A percentile compares a stretch with the other conserved stretches of the same genome.
Evolutionary conservation across 2,888 invertebrate species (phyloP).

Genomic region (Parnassius mnemosyne): DNA sequence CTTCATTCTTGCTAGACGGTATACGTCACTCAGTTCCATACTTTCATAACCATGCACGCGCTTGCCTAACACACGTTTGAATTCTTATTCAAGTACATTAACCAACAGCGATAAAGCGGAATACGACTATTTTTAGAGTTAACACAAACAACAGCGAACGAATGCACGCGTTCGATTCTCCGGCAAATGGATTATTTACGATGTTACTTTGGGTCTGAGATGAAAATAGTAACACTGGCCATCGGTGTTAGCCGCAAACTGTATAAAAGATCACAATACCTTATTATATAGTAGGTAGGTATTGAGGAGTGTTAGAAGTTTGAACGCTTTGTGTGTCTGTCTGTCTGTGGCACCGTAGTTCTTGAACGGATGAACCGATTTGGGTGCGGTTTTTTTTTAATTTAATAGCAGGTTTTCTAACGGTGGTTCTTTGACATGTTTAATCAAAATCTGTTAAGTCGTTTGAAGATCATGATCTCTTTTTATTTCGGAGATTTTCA

Average conservation of each 20-base stretch:
- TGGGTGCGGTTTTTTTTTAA: too few relatives aligned
- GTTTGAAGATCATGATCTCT: too few relatives aligned
- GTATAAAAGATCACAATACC: background rate
- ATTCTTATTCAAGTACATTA: conserved; percentile 11
- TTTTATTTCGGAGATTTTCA: too few relatives aligned
- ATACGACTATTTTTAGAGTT: conserved; percentile 38
- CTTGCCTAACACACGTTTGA: conserved; percentile 7
- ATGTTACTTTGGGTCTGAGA: conserved; percentile 25
- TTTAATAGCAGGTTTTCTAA: too few relatives aligned
- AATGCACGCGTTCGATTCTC: conserved; percentile 43
- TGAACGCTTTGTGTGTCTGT: too few relatives aligned
- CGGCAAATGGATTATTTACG: conserved; percentile 46
- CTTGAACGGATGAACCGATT: too few relatives aligned
- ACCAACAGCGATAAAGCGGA: conserved; percentile 31
- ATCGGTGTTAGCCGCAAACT: conserved; percentile 7
- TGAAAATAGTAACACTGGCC: conserved; percentile 24
- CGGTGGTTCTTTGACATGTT: too few relatives aligned
- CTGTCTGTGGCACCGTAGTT: too few relatives aligned
- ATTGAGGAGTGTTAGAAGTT: too few relatives aligned
- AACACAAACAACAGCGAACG: conserved; percentile 35
- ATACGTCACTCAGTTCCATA: background rate
- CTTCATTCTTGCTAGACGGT: too few relatives aligned
- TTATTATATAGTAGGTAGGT: background rate
- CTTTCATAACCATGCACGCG: conserved; percentile 4
- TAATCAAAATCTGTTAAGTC: too few relatives aligned